Evolutionary conservation across 2,888 invertebrate species (phyloP).

Genomic region (Tetragonula carbonaria): DNA sequence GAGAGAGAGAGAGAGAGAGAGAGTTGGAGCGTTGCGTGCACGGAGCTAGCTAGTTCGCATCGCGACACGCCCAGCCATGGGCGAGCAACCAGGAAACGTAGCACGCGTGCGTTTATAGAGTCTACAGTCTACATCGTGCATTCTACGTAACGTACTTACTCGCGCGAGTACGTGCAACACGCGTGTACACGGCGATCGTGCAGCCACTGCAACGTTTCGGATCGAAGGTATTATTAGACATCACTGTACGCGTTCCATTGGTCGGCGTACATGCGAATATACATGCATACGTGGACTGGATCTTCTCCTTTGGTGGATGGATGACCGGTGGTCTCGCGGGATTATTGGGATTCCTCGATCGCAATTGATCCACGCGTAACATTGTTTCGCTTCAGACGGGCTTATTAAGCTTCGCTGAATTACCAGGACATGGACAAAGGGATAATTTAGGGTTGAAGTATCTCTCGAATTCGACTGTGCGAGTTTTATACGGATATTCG

Average conservation of each 20-base stretch:
- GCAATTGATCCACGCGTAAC: background rate
- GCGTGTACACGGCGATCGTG: conserved; percentile 40
- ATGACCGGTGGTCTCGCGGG: background rate
- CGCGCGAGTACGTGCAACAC: conserved; percentile 47
- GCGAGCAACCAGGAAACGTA: conserved; percentile 75
- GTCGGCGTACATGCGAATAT: conserved; percentile 20
- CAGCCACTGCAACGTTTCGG: conserved; percentile 21
- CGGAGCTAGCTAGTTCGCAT: conserved; percentile 52
- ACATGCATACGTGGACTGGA: background rate
- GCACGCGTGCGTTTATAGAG: conserved; percentile 30
- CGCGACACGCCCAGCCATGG: conserved; percentile 71
- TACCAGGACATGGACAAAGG: background rate
- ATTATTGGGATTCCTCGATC: conserved; percentile 20
- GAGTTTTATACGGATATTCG: background rate
- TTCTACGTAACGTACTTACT: conserved; percentile 59
- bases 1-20: no score
- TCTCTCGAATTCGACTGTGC: background rate
- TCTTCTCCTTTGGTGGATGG: conserved; percentile 4
- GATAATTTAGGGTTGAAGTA: background rate
- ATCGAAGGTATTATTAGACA: conserved; percentile 60
- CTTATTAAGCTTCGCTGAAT: background rate
- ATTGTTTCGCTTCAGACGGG: background rate
- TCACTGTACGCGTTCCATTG: conserved; percentile 67
- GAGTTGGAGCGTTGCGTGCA: conserved; percentile 27
- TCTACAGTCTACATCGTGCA: background rate